Evolutionary conservation across 2,797 vertebrate species (phyloP).

Genomic region (Schizopygopsis pylzovi): DNA sequence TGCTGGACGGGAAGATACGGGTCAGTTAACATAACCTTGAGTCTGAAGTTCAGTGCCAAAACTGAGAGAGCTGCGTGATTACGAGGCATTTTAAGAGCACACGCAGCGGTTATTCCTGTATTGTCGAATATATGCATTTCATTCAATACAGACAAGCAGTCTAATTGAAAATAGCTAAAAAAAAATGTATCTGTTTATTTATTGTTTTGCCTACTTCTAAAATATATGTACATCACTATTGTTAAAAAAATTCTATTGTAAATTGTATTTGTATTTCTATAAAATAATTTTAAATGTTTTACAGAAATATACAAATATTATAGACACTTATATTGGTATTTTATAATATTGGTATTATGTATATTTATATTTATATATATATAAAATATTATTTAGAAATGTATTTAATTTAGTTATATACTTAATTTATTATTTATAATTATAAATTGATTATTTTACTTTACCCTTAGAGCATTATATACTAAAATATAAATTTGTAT

Average conservation of each 20-base stretch:
- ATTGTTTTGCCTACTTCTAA: not conserved
- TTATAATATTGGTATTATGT: no score
- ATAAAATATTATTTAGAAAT: no score
- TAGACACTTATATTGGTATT: no score
- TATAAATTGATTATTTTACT: no score
- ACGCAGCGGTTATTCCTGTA: not conserved
- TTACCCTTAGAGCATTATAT: no score
- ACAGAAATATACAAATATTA: not conserved
- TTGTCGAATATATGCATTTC: not conserved
- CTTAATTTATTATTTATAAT: no score
- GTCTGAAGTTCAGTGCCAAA: not conserved
- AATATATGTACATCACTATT: not conserved
- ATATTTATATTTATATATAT: no score
- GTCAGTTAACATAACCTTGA: slow-evolving; percentile 70
- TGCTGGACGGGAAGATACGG: slow-evolving; percentile 91
- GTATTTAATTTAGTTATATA: no score
- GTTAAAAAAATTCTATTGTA: not conserved
- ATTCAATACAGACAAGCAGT: not conserved
- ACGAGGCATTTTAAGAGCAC: not conserved
- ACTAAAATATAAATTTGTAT: no score
- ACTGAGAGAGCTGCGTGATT: not conserved
- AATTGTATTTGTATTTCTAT: not conserved
- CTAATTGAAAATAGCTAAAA: not conserved
- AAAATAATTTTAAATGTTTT: not conserved
- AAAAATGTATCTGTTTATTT: not conserved